Base-by-base conservation (phyloP, 2,797 vertebrate genomes). In the Enteromius trimaculatus region DNA sequence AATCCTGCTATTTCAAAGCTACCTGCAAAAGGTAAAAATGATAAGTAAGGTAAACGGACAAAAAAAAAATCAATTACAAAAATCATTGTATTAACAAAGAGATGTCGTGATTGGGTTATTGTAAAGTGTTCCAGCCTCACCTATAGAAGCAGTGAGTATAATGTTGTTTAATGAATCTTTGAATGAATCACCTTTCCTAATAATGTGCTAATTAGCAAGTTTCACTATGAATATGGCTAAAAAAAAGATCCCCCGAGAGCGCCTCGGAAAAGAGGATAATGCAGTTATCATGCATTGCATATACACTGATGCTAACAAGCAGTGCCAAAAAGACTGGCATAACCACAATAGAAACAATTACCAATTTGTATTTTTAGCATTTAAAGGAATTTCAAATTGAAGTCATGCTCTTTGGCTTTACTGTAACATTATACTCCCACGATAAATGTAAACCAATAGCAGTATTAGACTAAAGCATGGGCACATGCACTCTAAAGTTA, bases 391-490 rank as follows among this genome's bases (percentile, higher is more conserved):
- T 64, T 79, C 29, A 74, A 86, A 81, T 86, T 70, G 70, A 66
- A 70, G 31, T 65, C 69, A 76, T 78, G 81, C 51, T 81, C 62
- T 81, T 83, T 49, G 39, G 70, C 34, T 70, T 71, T 10, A 47
- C 16, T 39, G 34, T 44, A 60, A 80, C 37, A 6, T 29, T 80
- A 47, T 76, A 58, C 31, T 60, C 1, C 34, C 53, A 76, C n/a
- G 26, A 49, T 74, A 62, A 77, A 62, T 37, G 60, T 66, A 78
- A 49, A 62, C 51, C 17, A 37, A 51, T 7, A 19, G 58, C 39
- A 42, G 80, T 47, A 39, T 29, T 19, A 44, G 29, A 51, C 74
- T 81, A 79, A 83, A 85, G 65, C 74, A 80, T 80, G 83, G 79
- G 72, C 78, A 71, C 65, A 55, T 53, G 34, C 58, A 79, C 51